A percentile compares a stretch with the other conserved stretches of the same genome.
Evolutionary conservation across 2,797 vertebrate genomes (phyloP).

Genomic region (Eulemur coronatus): DNA sequence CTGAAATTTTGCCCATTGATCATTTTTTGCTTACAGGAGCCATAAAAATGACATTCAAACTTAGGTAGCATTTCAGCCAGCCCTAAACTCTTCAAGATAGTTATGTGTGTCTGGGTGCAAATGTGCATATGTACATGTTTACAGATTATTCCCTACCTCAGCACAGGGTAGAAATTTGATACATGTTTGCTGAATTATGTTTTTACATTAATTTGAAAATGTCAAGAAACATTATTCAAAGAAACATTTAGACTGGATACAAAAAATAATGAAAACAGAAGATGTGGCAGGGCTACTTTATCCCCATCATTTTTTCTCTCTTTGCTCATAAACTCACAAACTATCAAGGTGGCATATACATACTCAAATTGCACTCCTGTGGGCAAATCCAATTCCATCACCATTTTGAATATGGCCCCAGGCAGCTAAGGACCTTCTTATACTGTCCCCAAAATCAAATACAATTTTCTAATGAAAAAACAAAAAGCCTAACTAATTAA

Average conservation of each 20-base stretch:
- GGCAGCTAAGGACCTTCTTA: background rate
- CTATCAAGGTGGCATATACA: background rate
- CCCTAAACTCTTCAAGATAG: background rate
- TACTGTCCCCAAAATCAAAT: background rate
- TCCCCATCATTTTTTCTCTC: background rate
- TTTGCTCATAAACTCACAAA: background rate
- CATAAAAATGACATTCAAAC: background rate
- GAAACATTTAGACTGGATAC: background rate
- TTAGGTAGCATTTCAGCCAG: background rate
- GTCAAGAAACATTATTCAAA: background rate
- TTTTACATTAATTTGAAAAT: constrained; percentile 28
- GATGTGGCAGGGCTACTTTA: background rate
- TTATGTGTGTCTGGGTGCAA: background rate
- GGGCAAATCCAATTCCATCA: background rate
- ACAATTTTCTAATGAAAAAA: background rate
- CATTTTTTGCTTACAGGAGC: background rate
- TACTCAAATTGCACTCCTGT: background rate
- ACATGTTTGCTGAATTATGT: background rate
- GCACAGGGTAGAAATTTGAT: background rate
- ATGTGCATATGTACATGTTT: background rate
- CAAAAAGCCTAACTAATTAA: constrained; percentile 2
- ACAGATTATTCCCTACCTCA: background rate
- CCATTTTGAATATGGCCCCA: background rate
- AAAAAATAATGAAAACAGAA: background rate
- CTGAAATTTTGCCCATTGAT: background rate